Evolutionary conservation across 2,113 vertebrate species (phyloP).

Genomic region (Gracilinanus agilis): DNA sequence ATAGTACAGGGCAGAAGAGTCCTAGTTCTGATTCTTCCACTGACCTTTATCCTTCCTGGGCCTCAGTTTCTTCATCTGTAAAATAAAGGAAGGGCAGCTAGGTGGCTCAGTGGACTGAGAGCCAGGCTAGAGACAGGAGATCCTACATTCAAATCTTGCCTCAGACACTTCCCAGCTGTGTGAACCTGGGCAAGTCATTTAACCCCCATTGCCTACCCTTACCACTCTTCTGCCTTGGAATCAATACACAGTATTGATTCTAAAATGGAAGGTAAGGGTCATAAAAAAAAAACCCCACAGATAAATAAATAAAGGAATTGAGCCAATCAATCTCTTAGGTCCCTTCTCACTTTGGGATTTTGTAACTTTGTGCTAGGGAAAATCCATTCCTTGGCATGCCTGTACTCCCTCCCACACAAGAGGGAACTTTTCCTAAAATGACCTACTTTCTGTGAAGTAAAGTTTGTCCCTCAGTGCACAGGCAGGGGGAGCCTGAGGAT

Average conservation of each 20-base stretch:
- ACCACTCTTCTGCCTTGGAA: no score
- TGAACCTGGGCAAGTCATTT: no score
- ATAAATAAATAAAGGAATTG: neutral
- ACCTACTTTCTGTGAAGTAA: neutral
- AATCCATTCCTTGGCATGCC: neutral
- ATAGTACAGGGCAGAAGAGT: neutral
- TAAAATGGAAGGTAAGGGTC: no score
- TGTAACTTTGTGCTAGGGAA: neutral
- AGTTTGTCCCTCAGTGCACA: neutral
- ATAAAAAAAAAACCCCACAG: no score
- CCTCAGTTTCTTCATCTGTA: neutral
- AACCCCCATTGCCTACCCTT: no score
- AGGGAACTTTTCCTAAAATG: neutral
- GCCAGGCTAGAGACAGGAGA: no score
- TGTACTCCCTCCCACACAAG: neutral
- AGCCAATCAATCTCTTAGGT: neutral
- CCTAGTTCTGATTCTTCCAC: neutral
- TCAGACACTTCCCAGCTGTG: no score
- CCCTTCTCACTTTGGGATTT: neutral
- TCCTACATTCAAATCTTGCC: no score
- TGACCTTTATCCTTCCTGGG: neutral
- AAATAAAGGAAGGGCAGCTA: neutral
- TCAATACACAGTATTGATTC: no score
- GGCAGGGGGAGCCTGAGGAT: conserved; percentile 70
- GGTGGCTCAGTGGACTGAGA: no score